Conservation (phyloP, 2,797 vertebrate species). For the Glyptemys insculpta region DNA sequence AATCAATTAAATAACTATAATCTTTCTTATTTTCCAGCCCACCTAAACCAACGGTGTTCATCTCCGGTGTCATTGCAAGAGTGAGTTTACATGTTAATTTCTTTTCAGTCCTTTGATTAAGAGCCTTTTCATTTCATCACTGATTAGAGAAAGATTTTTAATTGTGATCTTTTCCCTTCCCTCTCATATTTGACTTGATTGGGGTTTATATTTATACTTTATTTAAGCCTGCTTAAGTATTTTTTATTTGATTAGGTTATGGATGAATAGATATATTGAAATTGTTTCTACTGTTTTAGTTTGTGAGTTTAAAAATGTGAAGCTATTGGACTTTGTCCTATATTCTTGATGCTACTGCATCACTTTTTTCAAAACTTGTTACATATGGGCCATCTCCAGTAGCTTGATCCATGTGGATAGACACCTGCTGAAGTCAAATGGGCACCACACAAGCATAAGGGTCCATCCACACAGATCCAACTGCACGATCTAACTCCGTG, state of each 20-base stretch:
- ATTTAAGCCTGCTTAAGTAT: not conserved
- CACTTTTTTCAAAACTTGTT: not conserved
- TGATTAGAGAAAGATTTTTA: constrained; percentile 11
- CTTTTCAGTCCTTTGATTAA: not conserved
- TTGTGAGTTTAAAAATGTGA: constrained; percentile 46
- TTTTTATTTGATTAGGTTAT: constrained; percentile 21
- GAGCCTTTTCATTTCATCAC: constrained; percentile 18
- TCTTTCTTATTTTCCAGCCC: constrained; percentile 81
- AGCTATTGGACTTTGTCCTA: constrained; percentile 36
- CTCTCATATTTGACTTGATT: not conserved
- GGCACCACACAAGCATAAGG: not conserved
- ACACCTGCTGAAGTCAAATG: not conserved
- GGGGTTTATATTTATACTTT: constrained; percentile 16
- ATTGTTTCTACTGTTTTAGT: not conserved
- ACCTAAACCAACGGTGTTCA: constrained; percentile 88
- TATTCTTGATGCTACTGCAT: constrained; percentile 17
- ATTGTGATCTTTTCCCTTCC: constrained; percentile 17
- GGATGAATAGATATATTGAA: constrained; percentile 34
- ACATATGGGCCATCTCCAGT: constrained; percentile 1
- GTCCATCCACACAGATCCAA: not conserved
- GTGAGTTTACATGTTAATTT: constrained; percentile 74
- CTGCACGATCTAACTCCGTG: not conserved
- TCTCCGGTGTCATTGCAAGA: constrained; percentile 93
- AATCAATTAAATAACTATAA: not conserved
- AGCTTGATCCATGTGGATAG: not conserved